Base-by-base conservation (phyloP, 1,140 invertebrate genomes). In the Drosophila ogumai region DNA sequence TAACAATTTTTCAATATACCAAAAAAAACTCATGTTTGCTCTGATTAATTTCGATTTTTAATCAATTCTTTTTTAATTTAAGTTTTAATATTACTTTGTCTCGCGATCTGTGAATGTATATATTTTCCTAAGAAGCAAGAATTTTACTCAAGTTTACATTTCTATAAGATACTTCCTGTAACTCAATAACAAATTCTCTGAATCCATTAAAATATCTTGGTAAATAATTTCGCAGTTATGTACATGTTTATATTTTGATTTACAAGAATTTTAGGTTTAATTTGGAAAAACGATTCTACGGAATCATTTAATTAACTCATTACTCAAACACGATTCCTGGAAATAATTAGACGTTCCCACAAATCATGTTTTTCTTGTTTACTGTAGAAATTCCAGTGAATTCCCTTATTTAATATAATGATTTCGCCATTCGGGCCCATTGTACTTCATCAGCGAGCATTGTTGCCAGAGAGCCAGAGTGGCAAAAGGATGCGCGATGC, bases 401-500 rank as follows among this genome's bases (percentile, higher is more conserved):
- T 65, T 43, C 15, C 36, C 55, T 28, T 31, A 46, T 49, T 49
- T 58, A 31, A 49, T 25, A 49, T 15, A 19, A 34, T 65, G 34
- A 49, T 52, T 72, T 41, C 13, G 10, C 15, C n/a, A 9, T 44
- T 50, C 36, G 52, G 31, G 28, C 34, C 74, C 80, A 87, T 69
- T 69, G 82, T 87, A 66, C 82, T 52, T 55, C 60, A 63, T 80
- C 73, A 78, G 47, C 19, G 71, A 87, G 79, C 63, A 63, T 77
- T 75, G 63, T 77, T 72, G 32, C 56, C 59, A 47, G 55, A 68
- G 56, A 66, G 47, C 43, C 43, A 36, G 44, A 54, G 55, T 56
- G 73, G 40, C 50, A 75, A 88, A 73, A 79, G 81, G 81, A 90
- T 81, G 75, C 43, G 57, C 80, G 66, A 90, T 75, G 69, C 65